Evolutionary conservation across 1,140 invertebrate species (phyloP).

Genomic region (Meteorus sp.): DNA sequence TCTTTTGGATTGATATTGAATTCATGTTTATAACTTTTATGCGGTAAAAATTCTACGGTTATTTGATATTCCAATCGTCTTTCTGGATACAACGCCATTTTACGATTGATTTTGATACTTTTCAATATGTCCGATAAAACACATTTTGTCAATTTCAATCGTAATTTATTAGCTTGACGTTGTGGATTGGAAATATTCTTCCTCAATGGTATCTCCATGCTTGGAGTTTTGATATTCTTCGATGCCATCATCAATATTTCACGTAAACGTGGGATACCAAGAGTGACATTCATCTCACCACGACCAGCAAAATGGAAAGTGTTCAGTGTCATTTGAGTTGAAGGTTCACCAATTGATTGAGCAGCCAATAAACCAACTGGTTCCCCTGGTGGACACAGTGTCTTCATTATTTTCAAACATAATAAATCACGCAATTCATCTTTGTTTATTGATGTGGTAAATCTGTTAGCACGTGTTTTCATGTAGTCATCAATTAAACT

Average conservation of each 20-base stretch:
- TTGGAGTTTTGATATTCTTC: conserved; percentile 90
- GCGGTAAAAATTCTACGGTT: conserved; percentile 73
- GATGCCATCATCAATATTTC: conserved; percentile 98
- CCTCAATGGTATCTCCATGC: conserved; percentile 89
- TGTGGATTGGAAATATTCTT: conserved; percentile 58
- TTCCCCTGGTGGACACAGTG: conserved; percentile 87
- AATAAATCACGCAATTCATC: conserved; percentile 71
- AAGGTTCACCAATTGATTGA: conserved; percentile 96
- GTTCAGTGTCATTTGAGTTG: conserved; percentile 99
- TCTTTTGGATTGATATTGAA: conserved; percentile 70
- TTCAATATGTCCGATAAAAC: conserved; percentile 78
- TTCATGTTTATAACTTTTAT: conserved; percentile 70
- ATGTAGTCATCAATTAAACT: conserved; percentile 69
- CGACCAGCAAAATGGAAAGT: conserved; percentile 99
- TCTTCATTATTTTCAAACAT: conserved; percentile 75
- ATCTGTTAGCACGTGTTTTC: conserved; percentile 48
- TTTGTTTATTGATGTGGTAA: conserved; percentile 38
- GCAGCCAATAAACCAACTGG: conserved; percentile 95
- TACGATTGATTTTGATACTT: conserved; percentile 69
- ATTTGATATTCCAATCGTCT: conserved; percentile 64
- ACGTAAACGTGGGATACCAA: conserved; percentile 93
- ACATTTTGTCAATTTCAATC: conserved; percentile 74
- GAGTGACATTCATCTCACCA: conserved; percentile 99
- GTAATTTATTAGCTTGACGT: conserved; percentile 69
- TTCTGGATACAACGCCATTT: conserved; percentile 61